A percentile compares a stretch with the other conserved stretches of the same genome.
These are phyloP conservation scores for Haliclona indistincta DNA, from an alignment of 37 sponge, comb jelly and placozoan species.

Conservation along the genomic window DNA sequence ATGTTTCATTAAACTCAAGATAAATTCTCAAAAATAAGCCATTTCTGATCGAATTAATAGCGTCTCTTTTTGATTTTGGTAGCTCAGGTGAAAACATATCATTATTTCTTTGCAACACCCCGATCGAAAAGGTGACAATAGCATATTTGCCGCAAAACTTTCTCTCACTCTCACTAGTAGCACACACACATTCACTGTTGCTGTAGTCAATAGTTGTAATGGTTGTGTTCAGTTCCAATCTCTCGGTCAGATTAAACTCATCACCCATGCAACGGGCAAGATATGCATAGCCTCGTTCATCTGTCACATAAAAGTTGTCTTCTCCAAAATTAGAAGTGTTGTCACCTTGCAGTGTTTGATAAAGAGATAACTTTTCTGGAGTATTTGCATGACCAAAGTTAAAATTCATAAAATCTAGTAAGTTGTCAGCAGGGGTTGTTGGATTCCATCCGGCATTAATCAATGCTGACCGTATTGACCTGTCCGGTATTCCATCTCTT, in stretches of 20 bases:
- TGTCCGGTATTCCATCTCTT: neutral
- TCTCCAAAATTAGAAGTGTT: slow-evolving; percentile 4
- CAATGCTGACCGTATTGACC: slow-evolving; percentile 17
- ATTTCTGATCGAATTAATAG: slow-evolving; percentile 2
- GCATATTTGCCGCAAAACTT: slow-evolving; percentile 1
- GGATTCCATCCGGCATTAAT: slow-evolving; percentile 3
- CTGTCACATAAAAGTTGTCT: slow-evolving; percentile 24
- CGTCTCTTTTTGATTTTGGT: slow-evolving; percentile 16
- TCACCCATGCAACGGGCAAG: slow-evolving; percentile 11
- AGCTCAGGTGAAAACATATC: slow-evolving; percentile 29
- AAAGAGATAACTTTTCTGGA: slow-evolving; percentile 20
- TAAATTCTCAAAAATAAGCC: slow-evolving; percentile 23
- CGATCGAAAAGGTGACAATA: slow-evolving; percentile 12
- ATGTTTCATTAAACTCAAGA: slow-evolving; percentile 15
- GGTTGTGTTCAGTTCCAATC: neutral
- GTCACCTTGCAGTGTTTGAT: neutral
- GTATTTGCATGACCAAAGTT: slow-evolving; percentile 18
- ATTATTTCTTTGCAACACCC: neutral
- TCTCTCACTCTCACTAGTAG: neutral
- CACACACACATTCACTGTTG: slow-evolving; percentile 68
- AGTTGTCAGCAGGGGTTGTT: neutral
- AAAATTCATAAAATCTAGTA: slow-evolving; percentile 21
- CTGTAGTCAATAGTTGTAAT: slow-evolving; percentile 37
- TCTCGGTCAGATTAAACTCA: neutral
- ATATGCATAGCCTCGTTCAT: slow-evolving; percentile 18